Evolutionary conservation across 2,797 vertebrate species (phyloP).

Genomic region (Acipenser ruthenus): DNA sequence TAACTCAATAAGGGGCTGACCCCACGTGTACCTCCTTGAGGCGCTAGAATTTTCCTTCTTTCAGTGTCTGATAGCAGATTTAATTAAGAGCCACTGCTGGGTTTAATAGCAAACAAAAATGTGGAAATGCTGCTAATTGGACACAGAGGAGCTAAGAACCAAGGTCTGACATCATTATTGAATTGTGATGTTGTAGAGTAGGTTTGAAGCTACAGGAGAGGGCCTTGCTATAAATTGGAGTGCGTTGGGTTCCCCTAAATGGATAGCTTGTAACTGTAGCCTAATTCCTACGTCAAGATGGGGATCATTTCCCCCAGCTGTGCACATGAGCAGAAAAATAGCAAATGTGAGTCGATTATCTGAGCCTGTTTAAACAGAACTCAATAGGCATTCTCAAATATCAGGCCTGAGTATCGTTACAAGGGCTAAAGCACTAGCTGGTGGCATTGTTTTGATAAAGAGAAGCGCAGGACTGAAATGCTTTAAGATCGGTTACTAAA

Average conservation of each 20-base stretch:
- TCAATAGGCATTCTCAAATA: conserved; percentile 48
- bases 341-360: conserved; percentile 40
- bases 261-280: conserved; percentile 52
- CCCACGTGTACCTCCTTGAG: no score
- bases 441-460: no score
- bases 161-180: conserved; percentile 23
- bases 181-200: conserved; percentile 57
- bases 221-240: conserved; percentile 13
- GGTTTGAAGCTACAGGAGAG: conserved; percentile 49
- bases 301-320: conserved; percentile 56
- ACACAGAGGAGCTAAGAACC: conserved; percentile 20
- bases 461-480: no score
- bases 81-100: neutral
- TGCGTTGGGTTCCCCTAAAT: conserved; percentile 38
- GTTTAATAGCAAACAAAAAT: neutral
- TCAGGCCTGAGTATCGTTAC: conserved; percentile 25
- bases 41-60: no score
- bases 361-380: conserved; percentile 48
- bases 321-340: conserved; percentile 51
- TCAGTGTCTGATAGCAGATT: no score
- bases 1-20: no score
- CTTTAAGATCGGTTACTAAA: no score
- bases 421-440: no score
- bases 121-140: neutral
- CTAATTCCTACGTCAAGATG: conserved; percentile 41